Evolutionary conservation across 1,140 invertebrate species (phyloP).

Genomic region (Palaemon carinicauda): DNA sequence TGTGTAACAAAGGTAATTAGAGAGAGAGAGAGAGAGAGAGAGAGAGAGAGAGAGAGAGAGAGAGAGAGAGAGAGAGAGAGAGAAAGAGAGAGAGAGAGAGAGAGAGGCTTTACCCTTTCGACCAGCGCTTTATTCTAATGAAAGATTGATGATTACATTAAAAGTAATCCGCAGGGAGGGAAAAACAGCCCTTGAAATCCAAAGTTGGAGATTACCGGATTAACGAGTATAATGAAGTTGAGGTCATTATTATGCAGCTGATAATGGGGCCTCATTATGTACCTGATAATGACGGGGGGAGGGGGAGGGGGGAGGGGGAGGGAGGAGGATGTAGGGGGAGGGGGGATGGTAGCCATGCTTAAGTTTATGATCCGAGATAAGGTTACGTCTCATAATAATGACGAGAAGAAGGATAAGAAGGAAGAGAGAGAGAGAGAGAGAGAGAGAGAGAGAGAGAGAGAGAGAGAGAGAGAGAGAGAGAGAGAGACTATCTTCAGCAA

Average conservation of each 20-base stretch:
- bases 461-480: neutral
- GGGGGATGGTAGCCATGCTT: neutral
- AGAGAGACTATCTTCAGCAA: neutral
- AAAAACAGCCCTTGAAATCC: neutral
- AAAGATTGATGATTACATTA: constrained; percentile 48
- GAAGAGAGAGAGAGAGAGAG: neutral
- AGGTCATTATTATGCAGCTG: neutral
- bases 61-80: no score
- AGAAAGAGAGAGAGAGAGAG: no score
- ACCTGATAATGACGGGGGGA: neutral
- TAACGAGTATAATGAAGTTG: no score
- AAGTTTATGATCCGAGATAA: no score
- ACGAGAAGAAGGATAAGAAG: no score
- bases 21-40: no score
- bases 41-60: no score
- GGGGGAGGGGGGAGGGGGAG: neutral
- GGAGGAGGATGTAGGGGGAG: neutral
- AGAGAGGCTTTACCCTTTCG: no score
- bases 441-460: neutral
- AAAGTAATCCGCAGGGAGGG: constrained; percentile 27
- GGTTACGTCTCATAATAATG: no score
- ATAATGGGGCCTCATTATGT: no score
- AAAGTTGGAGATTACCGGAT: no score
- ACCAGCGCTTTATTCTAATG: constrained; percentile 24
- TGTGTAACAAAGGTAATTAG: no score